Evolutionary conservation across 2,888 invertebrate species (phyloP), one percentile per base, ranked within the genome.

Genomic region (Oxyteleia sp.): DNA sequence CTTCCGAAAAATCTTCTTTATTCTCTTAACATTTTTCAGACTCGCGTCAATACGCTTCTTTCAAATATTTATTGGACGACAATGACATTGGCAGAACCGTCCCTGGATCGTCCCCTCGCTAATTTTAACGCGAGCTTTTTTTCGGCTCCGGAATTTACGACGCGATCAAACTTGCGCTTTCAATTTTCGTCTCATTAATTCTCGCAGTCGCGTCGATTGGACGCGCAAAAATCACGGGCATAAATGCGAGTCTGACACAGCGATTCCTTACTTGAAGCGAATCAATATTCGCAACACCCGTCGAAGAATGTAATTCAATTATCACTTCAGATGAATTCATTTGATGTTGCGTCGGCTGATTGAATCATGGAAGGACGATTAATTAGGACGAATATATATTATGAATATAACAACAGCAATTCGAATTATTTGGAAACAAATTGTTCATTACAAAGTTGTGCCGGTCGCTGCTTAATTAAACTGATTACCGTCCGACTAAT

Each of bases 301-400:
- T 71, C 53, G 53, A 69, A 72, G 79, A 66, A 69, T 69, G 59
- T 72, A 80, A 80, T 80, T 72, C 59, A 59, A 72, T 72, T 80
- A 72, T 72, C 72, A 51, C 49, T 63, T 64, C 41, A 51, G 72
- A 80, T 66, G 59, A 80, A 80, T 69, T 71, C 57, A 64, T 79
- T 79, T 20, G 64, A 51, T 43, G 32, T 32, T 51, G 38, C 57
- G 11, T 38, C 38, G 47, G 8, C 29, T 74, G 45, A 80, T 80
- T 80, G 38, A 80, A 59, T 71, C 26, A 16, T 49, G 20, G 35
- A 51, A 71, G 43, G 53, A 55, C 41, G 29, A 78, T 78, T 69
- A 78, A 78, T 78, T 69, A 69, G 47, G 53, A 38, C 13, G 53
- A 63, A 55, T 16, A 63, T 57, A 49, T 55, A 79, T 71, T 71